Conservation (phyloP, 2,888 invertebrate genomes). For the Temnothorax ravouxi region DNA sequence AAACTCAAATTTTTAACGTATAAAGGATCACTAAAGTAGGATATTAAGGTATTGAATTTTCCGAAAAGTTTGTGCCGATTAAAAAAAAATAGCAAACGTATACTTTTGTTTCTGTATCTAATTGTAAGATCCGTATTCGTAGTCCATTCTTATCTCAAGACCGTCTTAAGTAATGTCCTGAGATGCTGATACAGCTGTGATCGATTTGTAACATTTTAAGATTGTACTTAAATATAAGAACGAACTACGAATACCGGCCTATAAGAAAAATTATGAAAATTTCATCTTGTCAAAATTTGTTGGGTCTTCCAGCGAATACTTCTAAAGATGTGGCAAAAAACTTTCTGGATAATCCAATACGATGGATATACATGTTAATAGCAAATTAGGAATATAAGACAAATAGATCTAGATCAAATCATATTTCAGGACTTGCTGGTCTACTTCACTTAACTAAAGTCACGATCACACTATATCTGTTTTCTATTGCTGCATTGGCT, state of each 20-base stretch:
- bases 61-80: background rate
- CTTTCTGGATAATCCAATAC: slow-evolving; percentile 23
- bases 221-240: no score
- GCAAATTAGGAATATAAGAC: slow-evolving; percentile 77
- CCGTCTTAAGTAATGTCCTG: no score
- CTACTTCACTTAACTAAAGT: slow-evolving; percentile 12
- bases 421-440: slow-evolving; percentile 15
- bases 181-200: no score
- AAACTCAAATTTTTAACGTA: slow-evolving; percentile 78
- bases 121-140: no score
- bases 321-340: slow-evolving; percentile 7
- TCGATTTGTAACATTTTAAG: no score
- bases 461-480: background rate
- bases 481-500: no score
- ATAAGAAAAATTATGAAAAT: background rate
- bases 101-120: background rate
- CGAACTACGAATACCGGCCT: background rate
- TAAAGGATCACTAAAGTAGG: slow-evolving; percentile 31
- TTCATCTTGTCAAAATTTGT: background rate
- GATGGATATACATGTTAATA: slow-evolving; percentile 79
- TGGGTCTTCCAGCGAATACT: background rate
- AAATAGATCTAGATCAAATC: slow-evolving; percentile 59
- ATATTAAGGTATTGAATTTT: slow-evolving; percentile 80
- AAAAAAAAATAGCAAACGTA: background rate
- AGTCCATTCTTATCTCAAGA: no score